Base-by-base conservation (phyloP, 1,140 invertebrate species). In the Ips typographus region DNA sequence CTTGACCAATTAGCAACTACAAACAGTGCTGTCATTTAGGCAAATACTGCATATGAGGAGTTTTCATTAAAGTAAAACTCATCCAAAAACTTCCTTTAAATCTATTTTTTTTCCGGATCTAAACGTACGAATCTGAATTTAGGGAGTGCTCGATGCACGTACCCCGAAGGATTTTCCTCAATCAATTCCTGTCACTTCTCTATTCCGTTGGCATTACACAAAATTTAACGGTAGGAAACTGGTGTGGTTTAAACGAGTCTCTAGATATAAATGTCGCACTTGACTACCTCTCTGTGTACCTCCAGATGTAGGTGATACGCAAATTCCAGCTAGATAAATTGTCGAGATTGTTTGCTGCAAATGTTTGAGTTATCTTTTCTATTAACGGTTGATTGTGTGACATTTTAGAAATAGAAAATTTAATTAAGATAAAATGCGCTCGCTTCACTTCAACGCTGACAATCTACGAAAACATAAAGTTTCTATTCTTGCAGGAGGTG, bases 161-260 rank as follows among this genome's bases (percentile, higher is more conserved):
- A 44, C 61, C 61, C 61, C 61, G 3, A 41, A 63, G 61, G 61
- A 63, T 63, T 63, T 63, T 63, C 61, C 38, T 37, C 64, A 65
- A 65, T 65, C 64, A 65, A 58, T 65, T 65, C 43, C 56, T 58
- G 56, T 65, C 64, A 65, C 53, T 65, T 40, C 42, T 51, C 8
- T n/a, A 58, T 65, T 65, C 64, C 39, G 64, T 65, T 44, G 56
- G 64, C 43, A 53, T 57, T 65, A 65, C 64, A 40, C 64, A 56
- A 22, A 65, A 65, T 65, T 65, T 65, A 65, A 65, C 44, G 56
- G 52, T 57, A 39, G 64, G 22, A 58, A 56, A 57, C 64, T 63
- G 40, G 53, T 56, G 43, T 57, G 49, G 56, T 65, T 65, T 65
- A 65, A 65, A 65, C 57, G 52, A 51, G 57, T 42, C 53, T 47